Percentiles rank a stretch among this genome's conserved stretches.
Conservation (phyloP, 1,140 invertebrate species). For the Monomorium pharaonis region DNA sequence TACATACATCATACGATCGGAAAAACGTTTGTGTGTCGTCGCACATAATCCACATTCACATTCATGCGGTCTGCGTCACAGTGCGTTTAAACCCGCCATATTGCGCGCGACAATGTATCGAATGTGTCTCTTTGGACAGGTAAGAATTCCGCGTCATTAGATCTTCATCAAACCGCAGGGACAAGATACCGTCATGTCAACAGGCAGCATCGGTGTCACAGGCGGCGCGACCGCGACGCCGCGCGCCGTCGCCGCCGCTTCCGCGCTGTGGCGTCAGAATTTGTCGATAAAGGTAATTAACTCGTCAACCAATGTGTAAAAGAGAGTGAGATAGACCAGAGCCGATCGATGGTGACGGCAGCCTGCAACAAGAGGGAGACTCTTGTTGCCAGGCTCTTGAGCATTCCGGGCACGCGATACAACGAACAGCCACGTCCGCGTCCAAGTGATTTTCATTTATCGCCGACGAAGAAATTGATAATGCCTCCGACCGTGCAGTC, state of each 20-base stretch:
- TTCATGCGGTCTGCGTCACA: background rate
- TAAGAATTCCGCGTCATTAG: slow-evolving; percentile 56
- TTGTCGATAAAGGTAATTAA: slow-evolving; percentile 69
- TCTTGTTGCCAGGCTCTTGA: background rate
- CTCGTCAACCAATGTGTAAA: slow-evolving; percentile 50
- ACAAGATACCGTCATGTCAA: slow-evolving; percentile 38
- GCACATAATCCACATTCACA: slow-evolving; percentile 12
- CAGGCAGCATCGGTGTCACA: slow-evolving; percentile 19
- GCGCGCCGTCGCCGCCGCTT: background rate
- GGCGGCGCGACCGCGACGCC: slow-evolving; percentile 1
- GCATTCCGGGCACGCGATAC: slow-evolving; percentile 1
- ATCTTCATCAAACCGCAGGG: background rate
- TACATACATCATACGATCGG: slow-evolving; percentile 36
- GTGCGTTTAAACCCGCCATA: slow-evolving; percentile 17
- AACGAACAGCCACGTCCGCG: background rate
- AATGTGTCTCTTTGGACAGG: background rate
- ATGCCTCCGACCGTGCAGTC: slow-evolving; percentile 7
- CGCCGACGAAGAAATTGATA: slow-evolving; percentile 42
- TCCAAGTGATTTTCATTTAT: slow-evolving; percentile 44
- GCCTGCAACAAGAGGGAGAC: background rate
- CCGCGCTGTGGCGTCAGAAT: slow-evolving; percentile 40
- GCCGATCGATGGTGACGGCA: background rate
- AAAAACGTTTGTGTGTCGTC: slow-evolving; percentile 8
- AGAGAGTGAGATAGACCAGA: slow-evolving; percentile 47
- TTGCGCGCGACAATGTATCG: background rate